Base-by-base conservation (phyloP, 2,113 vertebrate species). In the Azemiops feae region DNA sequence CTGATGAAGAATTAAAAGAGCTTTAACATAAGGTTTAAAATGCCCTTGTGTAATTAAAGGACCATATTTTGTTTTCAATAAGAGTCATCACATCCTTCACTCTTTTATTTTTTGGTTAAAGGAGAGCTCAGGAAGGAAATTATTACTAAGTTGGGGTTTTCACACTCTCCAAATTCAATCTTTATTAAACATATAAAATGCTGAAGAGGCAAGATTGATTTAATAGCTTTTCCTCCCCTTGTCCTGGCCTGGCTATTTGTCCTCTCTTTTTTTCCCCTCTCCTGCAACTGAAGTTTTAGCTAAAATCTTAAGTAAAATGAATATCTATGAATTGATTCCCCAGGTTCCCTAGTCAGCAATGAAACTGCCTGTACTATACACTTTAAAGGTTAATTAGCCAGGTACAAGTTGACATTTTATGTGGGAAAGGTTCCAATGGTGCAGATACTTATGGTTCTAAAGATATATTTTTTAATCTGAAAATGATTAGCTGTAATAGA, bases 371-470 rank as follows among this genome's bases (percentile, higher is more conserved):
- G 92, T 94, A 96, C 95, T 94, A 95, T 93, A 95, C 96, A 93
- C 94, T 96, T 52, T 94, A 97, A 96, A 96, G 96, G 96, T 97
- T 97, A 96, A 97, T 95, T 95, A 96, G 93, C 91, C 94, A 81
- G 93, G 88, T 92, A 94, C 95, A 95, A 94, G 88, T 58, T 95
- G 96, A 95, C 94, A 95, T 96, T 97, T 96, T 96, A 94, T 96
- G 96, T 96, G 92, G 93, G 94, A 95, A 94, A 91, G 85, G 87
- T 92, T 94, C 95, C 92, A 54, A 60, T 94, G 91, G 93, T 92
- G 91, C 93, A 94, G 95, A 94, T 94, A 92, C 0, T 0, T 93
- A 94, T 89, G 93, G 85, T 95, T 54, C 34, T 22, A 87, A 93
- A 93, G 92, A 87, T 93, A 22, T 0, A 94, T 81, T 81, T 81